Conservation (phyloP, 1,140 invertebrate species). For the Diplogasteroides magnus region DNA sequence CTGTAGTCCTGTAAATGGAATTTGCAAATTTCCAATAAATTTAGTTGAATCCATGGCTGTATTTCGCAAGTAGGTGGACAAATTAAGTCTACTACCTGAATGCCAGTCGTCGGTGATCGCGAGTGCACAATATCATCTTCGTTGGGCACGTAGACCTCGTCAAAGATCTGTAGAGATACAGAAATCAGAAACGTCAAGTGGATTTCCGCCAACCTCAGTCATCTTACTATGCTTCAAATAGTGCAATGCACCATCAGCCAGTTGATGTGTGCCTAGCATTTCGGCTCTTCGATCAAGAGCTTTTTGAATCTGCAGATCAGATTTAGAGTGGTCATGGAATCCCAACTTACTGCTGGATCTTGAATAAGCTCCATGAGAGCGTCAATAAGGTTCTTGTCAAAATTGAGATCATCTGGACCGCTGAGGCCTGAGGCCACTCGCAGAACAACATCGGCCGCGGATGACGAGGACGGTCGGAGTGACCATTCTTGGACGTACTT, state of each 20-base stretch:
- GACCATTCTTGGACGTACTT: neutral
- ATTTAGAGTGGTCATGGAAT: neutral
- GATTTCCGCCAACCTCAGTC: neutral
- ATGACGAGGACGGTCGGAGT: neutral
- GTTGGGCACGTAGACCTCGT: conserved; percentile 25
- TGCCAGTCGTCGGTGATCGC: conserved; percentile 38
- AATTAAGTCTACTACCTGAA: no score
- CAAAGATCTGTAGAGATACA: conserved; percentile 24
- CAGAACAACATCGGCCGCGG: neutral
- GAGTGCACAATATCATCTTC: conserved; percentile 34
- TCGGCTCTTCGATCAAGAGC: conserved; percentile 1
- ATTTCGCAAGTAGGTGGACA: no score
- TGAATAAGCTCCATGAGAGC: neutral
- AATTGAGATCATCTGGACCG: neutral
- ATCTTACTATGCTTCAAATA: conserved; percentile 18
- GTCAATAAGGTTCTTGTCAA: neutral
- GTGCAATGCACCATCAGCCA: conserved; percentile 21
- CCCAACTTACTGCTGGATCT: neutral
- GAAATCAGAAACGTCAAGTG: neutral
- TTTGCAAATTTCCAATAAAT: neutral
- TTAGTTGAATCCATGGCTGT: no score
- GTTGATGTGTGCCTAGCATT: neutral
- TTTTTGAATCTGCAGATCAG: conserved; percentile 14
- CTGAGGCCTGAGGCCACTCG: neutral
- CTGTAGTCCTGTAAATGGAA: conserved; percentile 22